A percentile compares a stretch with the other conserved stretches of the same genome.
Evolutionary conservation across 1,140 invertebrate species (phyloP).

Genomic region (Maconellicoccus hirsutus): DNA sequence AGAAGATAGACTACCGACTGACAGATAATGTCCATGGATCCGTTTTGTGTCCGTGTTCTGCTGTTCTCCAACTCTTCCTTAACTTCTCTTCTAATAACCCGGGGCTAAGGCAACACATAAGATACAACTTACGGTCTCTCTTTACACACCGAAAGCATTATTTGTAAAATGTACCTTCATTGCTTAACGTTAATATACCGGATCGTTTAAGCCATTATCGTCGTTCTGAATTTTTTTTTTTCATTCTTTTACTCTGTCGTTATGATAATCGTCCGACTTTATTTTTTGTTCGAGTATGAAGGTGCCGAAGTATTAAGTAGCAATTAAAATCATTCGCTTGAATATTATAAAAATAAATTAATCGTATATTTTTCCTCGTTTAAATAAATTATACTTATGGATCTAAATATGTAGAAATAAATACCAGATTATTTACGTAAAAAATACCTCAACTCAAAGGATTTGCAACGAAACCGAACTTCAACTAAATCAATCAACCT

Average conservation of each 20-base stretch:
- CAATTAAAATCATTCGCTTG: no score
- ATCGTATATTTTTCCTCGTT: no score
- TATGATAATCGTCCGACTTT: no score
- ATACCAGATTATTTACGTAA: no score
- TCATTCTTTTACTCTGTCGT: not conserved
- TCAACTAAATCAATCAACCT: no score
- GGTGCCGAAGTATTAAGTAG: no score
- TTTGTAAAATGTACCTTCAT: not conserved
- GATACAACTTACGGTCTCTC: not conserved
- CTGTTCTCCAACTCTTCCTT: constrained; percentile 20
- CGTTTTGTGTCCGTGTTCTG: constrained; percentile 17
- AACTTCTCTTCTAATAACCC: not conserved
- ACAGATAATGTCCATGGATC: constrained; percentile 21
- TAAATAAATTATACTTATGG: no score
- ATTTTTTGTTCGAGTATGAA: no score
- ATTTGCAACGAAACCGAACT: no score
- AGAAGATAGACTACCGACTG: constrained; percentile 19
- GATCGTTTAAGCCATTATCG: not conserved
- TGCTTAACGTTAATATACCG: not conserved
- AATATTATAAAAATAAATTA: no score
- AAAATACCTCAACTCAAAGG: no score
- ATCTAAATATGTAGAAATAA: no score
- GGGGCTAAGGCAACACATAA: not conserved
- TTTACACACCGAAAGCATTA: not conserved
- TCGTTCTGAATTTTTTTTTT: not conserved